Evolutionary conservation across 2,888 invertebrate genomes (phyloP).

Genomic region (Oscheius myriophilus): DNA sequence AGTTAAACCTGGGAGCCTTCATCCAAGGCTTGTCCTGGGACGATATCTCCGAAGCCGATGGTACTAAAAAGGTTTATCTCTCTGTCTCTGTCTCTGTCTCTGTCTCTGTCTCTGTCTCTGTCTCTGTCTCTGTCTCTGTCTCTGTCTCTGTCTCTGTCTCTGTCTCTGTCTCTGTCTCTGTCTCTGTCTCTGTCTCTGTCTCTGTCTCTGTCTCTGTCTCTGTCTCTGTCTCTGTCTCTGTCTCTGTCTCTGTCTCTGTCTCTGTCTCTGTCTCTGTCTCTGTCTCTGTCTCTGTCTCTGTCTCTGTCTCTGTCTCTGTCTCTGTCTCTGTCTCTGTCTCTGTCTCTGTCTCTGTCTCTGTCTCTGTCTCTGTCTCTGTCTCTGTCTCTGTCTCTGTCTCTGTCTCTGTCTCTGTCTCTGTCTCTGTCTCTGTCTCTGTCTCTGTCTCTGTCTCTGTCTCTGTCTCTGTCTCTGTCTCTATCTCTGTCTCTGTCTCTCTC

Average conservation of each 20-base stretch:
- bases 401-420: too few relatives aligned
- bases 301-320: not conserved
- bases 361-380: not conserved
- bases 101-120: not conserved
- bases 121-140: not conserved
- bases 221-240: not conserved
- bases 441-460: not conserved
- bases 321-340: not conserved
- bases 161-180: not conserved
- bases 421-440: not conserved
- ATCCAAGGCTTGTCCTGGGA: conserved; percentile 69
- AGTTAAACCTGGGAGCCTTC: conserved; percentile 61
- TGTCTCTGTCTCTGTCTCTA: too few relatives aligned
- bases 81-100: not conserved
- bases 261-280: not conserved
- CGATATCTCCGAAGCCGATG: conserved; percentile 70
- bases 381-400: not conserved
- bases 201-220: not conserved
- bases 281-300: not conserved
- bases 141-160: too few relatives aligned
- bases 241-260: not conserved
- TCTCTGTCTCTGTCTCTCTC: too few relatives aligned
- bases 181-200: not conserved
- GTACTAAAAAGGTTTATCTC: conserved; percentile 49
- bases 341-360: too few relatives aligned